These are phyloP conservation scores for Diceros bicornis DNA, from an alignment of 2,797 vertebrate species.

Conservation along the genomic window DNA sequence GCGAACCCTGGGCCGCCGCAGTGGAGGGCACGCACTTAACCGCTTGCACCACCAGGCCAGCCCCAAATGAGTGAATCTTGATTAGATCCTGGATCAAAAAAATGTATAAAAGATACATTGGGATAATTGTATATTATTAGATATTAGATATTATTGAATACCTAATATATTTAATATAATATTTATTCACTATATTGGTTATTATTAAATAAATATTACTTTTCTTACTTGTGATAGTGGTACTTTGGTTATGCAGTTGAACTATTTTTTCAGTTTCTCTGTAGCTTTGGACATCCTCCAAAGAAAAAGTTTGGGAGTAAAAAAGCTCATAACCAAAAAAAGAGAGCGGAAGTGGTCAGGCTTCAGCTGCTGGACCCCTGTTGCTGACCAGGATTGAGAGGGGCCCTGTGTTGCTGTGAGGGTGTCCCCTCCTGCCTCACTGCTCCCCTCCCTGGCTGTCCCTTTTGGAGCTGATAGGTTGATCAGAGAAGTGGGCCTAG, in stretches of 20 bases:
- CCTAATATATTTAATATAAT: too few species aligned
- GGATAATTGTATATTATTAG: background rate
- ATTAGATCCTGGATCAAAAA: constrained; percentile 19
- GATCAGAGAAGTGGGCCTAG: background rate
- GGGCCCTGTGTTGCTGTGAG: background rate
- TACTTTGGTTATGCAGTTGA: background rate
- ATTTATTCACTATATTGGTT: background rate
- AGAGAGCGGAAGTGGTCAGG: background rate
- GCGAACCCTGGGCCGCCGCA: too few species aligned
- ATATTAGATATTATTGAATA: too few species aligned
- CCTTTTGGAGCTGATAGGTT: background rate
- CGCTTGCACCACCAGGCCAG: too few species aligned
- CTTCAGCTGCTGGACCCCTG: rapidly evolving
- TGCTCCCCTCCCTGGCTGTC: background rate
- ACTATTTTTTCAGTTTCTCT: background rate
- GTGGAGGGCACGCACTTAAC: too few species aligned
- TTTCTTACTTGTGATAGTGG: background rate
- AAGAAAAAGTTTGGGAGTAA: background rate
- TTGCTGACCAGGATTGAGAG: background rate
- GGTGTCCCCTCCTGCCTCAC: background rate
- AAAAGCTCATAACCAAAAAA: background rate
- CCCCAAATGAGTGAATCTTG: background rate
- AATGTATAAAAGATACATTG: background rate
- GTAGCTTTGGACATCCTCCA: background rate
- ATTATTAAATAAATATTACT: background rate